A percentile compares a stretch with the other conserved stretches of the same genome.
Conservation (phyloP, 2,113 vertebrate species). For the Ptychochromis oligacanthus region DNA sequence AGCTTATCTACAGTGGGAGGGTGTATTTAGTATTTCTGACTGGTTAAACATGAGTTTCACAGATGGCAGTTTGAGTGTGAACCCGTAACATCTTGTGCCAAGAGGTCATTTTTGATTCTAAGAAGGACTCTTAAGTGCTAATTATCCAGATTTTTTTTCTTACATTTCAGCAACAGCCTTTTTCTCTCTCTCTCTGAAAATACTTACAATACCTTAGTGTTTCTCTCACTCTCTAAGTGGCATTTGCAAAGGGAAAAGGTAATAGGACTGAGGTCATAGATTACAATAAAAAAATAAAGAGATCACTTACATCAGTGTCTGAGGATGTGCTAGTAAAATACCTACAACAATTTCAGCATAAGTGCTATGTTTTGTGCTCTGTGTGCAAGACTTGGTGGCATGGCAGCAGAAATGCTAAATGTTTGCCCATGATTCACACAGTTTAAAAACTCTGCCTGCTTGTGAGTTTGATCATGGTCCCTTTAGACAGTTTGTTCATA, state of each 20-base stretch:
- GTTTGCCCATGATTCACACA: constrained; percentile 35
- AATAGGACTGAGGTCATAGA: constrained; percentile 75
- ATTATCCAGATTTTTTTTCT: not conserved
- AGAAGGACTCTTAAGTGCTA: constrained; percentile 54
- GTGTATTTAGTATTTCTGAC: constrained; percentile 15
- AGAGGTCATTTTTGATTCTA: constrained; percentile 33
- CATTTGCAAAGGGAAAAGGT: constrained; percentile 75
- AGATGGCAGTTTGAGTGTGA: constrained; percentile 44
- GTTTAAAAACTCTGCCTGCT: constrained; percentile 39
- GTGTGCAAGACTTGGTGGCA: constrained; percentile 45
- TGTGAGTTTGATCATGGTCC: constrained; percentile 78
- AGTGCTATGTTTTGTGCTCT: constrained; percentile 62
- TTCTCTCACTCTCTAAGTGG: constrained; percentile 68
- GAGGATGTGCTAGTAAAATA: constrained; percentile 53
- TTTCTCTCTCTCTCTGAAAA: constrained; percentile 46
- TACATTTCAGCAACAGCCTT: constrained; percentile 21
- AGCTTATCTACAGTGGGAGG: not conserved
- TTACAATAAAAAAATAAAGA: constrained; percentile 60
- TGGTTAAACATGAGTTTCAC: constrained; percentile 27
- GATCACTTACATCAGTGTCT: constrained; percentile 55
- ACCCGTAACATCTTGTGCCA: constrained; percentile 33
- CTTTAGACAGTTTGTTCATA: constrained; percentile 77
- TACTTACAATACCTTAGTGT: constrained; percentile 55
- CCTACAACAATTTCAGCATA: constrained; percentile 42
- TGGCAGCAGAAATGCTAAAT: constrained; percentile 16